Conservation (phyloP, 2,888 invertebrate genomes). For the Apotomis betuletana region DNA sequence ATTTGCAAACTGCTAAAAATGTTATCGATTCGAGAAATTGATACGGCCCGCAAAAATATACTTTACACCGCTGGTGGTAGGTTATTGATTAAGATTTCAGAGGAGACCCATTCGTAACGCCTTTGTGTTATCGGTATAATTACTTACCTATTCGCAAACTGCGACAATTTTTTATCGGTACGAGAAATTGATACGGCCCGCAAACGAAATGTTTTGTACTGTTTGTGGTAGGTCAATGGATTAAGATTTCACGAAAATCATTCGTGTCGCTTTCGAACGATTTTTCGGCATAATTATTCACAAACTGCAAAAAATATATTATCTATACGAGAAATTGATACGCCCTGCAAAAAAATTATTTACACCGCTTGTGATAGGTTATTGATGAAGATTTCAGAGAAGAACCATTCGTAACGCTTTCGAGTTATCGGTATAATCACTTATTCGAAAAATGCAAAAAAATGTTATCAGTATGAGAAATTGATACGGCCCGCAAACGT, state of each 20-base stretch:
- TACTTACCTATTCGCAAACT: too few relatives aligned
- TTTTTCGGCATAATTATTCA: not conserved
- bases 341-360: conserved; percentile 63
- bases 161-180: conserved; percentile 58
- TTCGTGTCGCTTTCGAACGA: conserved; percentile 27
- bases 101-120: too few relatives aligned
- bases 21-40: conserved; percentile 44
- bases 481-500: conserved; percentile 70
- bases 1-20: conserved; percentile 70
- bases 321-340: too few relatives aligned
- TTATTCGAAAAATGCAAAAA: conserved; percentile 63
- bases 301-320: conserved; percentile 74
- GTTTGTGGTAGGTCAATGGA: conserved; percentile 70
- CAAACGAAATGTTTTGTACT: conserved; percentile 63
- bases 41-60: too few relatives aligned
- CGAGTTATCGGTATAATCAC: conserved; percentile 5
- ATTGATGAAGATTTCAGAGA: conserved; percentile 57
- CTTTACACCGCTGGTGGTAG: too few relatives aligned
- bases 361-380: conserved; percentile 67
- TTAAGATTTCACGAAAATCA: conserved; percentile 52
- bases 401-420: conserved; percentile 34
- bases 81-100: conserved; percentile 38
- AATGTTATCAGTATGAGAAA: conserved; percentile 78
- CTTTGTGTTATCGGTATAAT: too few relatives aligned
- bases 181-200: conserved; percentile 74